phyloP scores from a whole-genome alignment of 1,140 invertebrate species.

The Oryctes rhinoceros region DNA sequence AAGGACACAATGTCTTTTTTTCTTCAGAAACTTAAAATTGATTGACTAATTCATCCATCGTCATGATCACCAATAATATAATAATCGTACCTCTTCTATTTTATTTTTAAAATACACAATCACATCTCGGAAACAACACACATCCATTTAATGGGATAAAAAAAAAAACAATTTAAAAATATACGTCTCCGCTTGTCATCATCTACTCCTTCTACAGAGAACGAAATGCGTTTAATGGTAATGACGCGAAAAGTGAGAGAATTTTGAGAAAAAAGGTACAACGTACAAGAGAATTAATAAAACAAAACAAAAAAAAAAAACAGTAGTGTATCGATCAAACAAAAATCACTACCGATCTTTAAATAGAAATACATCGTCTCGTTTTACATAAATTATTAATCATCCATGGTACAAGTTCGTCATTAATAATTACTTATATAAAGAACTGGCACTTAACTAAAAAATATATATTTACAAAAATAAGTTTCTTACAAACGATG shows the following conservation, averaged over 20 bases:
- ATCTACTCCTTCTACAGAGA: not conserved
- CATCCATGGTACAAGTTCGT: constrained; percentile 26
- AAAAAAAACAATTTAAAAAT: no score
- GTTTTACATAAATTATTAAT: constrained; percentile 38
- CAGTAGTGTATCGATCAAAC: not conserved
- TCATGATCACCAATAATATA: no score
- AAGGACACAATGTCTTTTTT: no score
- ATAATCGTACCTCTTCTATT: no score
- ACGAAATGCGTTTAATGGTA: not conserved
- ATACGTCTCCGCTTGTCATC: not conserved
- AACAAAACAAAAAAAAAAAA: no score
- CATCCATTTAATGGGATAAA: not conserved
- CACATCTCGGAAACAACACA: constrained; percentile 1
- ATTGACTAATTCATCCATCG: no score
- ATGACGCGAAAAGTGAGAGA: no score
- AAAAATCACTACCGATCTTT: not conserved
- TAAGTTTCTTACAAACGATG: constrained; percentile 55
- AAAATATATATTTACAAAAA: constrained; percentile 58
- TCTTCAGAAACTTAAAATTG: not conserved
- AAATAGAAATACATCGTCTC: constrained; percentile 23
- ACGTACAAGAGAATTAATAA: no score
- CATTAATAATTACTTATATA: constrained; percentile 34
- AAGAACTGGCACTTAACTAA: constrained; percentile 58
- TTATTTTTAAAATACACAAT: not conserved
- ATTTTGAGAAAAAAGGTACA: no score